Percentiles rank a stretch among this genome's conserved stretches.
phyloP scores from a whole-genome alignment of 1,140 invertebrate species.

The Pectinophora gossypiella region DNA sequence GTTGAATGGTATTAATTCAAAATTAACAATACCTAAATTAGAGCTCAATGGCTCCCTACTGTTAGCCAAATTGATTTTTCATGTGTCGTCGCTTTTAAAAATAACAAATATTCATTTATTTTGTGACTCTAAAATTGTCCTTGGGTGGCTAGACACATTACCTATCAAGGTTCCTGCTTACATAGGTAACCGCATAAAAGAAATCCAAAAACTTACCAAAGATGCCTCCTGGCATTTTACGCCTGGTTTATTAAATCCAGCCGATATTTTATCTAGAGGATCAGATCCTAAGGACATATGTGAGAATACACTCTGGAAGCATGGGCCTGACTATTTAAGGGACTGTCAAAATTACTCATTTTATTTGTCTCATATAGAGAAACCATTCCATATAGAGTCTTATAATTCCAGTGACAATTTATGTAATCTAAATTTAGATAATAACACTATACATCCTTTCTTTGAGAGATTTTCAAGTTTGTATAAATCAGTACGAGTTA shows the following conservation, averaged over 20 bases:
- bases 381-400: no score
- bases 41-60: constrained; percentile 10
- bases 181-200: constrained; percentile 10
- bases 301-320: not conserved
- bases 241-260: constrained; percentile 3
- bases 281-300: not conserved
- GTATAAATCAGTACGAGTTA: not conserved
- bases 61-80: constrained; percentile 5
- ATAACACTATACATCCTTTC: not conserved
- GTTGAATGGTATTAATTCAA: not conserved
- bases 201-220: constrained; percentile 7
- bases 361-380: constrained; percentile 1
- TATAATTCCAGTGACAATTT: not conserved
- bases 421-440: not conserved
- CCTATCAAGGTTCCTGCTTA: constrained; percentile 7
- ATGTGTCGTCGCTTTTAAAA: constrained; percentile 7
- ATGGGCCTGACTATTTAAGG: constrained; percentile 1
- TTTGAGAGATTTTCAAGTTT: constrained; percentile 5
- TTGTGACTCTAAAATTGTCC: constrained; percentile 11
- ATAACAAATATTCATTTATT: constrained; percentile 7
- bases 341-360: not conserved
- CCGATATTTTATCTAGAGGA: constrained; percentile 12
- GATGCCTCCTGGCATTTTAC: not conserved
- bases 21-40: constrained; percentile 7
- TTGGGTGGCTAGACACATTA: constrained; percentile 10